phyloP scores from a whole-genome alignment of 1,140 invertebrate species.

The Magallana gigas region DNA sequence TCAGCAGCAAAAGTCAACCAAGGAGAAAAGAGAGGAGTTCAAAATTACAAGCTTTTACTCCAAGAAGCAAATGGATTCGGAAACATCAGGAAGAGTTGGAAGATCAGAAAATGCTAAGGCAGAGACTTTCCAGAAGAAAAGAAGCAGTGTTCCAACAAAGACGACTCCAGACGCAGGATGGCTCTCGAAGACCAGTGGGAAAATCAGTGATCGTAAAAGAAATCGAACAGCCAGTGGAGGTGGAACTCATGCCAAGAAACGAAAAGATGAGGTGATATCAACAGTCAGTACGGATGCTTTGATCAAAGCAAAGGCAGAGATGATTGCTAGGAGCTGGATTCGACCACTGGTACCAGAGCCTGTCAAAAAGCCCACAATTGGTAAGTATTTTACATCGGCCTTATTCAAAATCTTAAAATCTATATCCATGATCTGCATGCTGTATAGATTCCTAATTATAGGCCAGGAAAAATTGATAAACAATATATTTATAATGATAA shows the following conservation, averaged over 20 bases:
- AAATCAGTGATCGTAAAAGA: not conserved
- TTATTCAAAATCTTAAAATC: too few species aligned
- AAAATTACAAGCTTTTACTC: constrained; percentile 2
- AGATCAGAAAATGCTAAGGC: not conserved
- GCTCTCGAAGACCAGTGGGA: not conserved
- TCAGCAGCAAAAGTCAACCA: not conserved
- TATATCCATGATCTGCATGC: too few species aligned
- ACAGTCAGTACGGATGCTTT: not conserved
- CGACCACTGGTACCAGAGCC: not conserved
- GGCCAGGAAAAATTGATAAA: too few species aligned
- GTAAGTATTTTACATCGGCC: not conserved
- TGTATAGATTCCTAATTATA: too few species aligned
- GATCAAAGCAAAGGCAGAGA: not conserved
- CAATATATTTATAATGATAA: too few species aligned
- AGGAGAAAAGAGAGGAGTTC: constrained; percentile 6
- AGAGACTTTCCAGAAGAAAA: not conserved
- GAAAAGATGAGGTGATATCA: not conserved
- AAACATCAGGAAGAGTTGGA: not conserved
- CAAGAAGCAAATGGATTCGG: not conserved
- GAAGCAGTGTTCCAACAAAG: not conserved
- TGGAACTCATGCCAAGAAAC: not conserved
- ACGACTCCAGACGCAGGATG: not conserved
- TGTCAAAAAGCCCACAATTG: not conserved
- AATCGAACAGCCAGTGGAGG: not conserved
- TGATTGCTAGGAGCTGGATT: not conserved